phyloP scores from a whole-genome alignment of 2,113 vertebrate species.

The Sinocyclocheilus maitianheensis region DNA sequence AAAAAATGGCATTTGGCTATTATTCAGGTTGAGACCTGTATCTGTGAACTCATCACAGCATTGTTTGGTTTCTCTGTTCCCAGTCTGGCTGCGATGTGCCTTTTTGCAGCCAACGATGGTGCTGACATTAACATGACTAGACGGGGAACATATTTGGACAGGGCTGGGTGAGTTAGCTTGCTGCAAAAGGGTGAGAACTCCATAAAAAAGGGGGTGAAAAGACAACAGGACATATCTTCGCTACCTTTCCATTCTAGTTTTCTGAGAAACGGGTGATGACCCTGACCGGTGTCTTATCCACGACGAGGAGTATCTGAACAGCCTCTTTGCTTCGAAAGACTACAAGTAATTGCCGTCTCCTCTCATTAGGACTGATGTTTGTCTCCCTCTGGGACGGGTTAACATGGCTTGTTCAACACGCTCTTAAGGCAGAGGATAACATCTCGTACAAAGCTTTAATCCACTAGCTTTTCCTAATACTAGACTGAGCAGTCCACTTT shows the following conservation, averaged over 20 bases:
- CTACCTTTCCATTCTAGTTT: slow-evolving; percentile 9
- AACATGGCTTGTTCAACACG: no score
- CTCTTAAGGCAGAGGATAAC: slow-evolving; percentile 1
- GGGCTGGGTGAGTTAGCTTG: slow-evolving; percentile 36
- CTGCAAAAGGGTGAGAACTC: slow-evolving; percentile 17
- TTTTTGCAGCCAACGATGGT: slow-evolving; percentile 1
- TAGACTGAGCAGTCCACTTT: not conserved
- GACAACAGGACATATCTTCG: slow-evolving; percentile 22
- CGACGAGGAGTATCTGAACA: slow-evolving; percentile 8
- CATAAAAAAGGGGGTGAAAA: not conserved
- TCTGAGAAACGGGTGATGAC: slow-evolving; percentile 23
- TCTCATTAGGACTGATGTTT: slow-evolving; percentile 29
- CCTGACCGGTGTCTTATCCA: slow-evolving; percentile 29
- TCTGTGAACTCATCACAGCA: slow-evolving; percentile 12
- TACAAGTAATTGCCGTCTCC: slow-evolving; percentile 21
- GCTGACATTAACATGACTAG: slow-evolving; percentile 51
- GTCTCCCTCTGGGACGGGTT: no score
- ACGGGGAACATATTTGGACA: slow-evolving; percentile 42
- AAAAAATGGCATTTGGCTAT: slow-evolving; percentile 1
- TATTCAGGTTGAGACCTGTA: not conserved
- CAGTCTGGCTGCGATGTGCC: slow-evolving; percentile 24
- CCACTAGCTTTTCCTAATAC: slow-evolving; percentile 1
- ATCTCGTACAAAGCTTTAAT: slow-evolving; percentile 34
- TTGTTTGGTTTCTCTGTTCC: slow-evolving; percentile 45
- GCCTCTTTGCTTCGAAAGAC: slow-evolving; percentile 24